Evolutionary conservation across 1,140 invertebrate species (phyloP).

Genomic region (Sycophila sp.): DNA sequence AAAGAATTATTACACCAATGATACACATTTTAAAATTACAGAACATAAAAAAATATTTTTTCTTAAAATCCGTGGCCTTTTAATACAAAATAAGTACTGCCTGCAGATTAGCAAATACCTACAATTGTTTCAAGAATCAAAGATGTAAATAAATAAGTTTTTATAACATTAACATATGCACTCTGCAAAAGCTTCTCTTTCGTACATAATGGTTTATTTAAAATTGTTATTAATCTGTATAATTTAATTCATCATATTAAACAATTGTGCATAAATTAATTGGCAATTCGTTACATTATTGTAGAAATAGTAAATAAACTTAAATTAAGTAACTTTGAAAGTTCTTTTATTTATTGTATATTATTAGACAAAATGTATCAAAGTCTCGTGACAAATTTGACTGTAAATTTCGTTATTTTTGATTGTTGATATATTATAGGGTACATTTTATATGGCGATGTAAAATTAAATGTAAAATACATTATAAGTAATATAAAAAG

Average conservation of each 20-base stretch:
- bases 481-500: constrained; percentile 1
- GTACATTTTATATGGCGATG: constrained; percentile 28
- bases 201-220: background rate
- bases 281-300: no score
- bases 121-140: constrained; percentile 21
- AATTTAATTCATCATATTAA: constrained; percentile 1
- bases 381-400: constrained; percentile 19
- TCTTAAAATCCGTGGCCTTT: background rate
- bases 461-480: constrained; percentile 35
- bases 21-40: constrained; percentile 22
- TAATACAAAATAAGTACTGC: constrained; percentile 28
- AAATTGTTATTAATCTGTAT: constrained; percentile 1
- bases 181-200: constrained; percentile 4
- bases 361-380: constrained; percentile 2
- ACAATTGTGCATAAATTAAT: background rate
- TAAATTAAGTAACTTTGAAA: constrained; percentile 19
- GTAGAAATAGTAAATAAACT: background rate
- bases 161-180: background rate
- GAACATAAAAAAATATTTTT: background rate
- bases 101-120: constrained; percentile 10
- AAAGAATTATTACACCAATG: constrained; percentile 6
- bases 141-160: background rate
- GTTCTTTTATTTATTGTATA: constrained; percentile 17
- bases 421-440: constrained; percentile 7
- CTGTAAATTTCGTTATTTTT: constrained; percentile 27